Evolutionary conservation across 1,140 invertebrate species (phyloP).

Genomic region (Halesus radiatus): DNA sequence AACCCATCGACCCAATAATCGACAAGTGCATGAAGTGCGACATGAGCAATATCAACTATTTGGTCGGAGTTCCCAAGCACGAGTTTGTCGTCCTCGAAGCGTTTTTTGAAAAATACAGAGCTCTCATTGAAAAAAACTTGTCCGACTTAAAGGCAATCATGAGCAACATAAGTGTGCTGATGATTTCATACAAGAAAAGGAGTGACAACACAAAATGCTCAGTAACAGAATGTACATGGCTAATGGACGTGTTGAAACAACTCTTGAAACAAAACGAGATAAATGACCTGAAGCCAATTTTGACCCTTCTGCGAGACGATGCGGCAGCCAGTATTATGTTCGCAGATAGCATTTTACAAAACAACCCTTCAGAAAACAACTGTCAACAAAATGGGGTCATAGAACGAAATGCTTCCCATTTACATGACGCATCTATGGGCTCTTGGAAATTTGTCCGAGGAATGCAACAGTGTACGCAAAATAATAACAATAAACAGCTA

Average conservation of each 20-base stretch:
- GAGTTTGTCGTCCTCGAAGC: slow-evolving; percentile 28
- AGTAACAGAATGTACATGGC: slow-evolving; percentile 36
- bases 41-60: slow-evolving; percentile 30
- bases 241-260: slow-evolving; percentile 40
- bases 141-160: slow-evolving; percentile 1
- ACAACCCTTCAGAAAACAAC: neutral
- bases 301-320: slow-evolving; percentile 19
- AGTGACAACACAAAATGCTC: slow-evolving; percentile 18
- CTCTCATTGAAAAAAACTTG: slow-evolving; percentile 14
- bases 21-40: slow-evolving; percentile 44
- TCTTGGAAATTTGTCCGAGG: no score
- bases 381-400: slow-evolving; percentile 6
- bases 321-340: slow-evolving; percentile 42
- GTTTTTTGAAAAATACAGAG: slow-evolving; percentile 45
- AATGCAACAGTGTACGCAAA: no score
- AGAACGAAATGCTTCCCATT: slow-evolving; percentile 18
- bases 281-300: neutral
- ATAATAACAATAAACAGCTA: no score
- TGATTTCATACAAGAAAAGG: slow-evolving; percentile 29
- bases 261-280: neutral
- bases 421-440: no score
- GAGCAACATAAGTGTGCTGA: slow-evolving; percentile 8
- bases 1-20: slow-evolving; percentile 35
- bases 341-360: slow-evolving; percentile 37
- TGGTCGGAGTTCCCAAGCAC: slow-evolving; percentile 29